These are phyloP conservation scores for Ginglymostoma cirratum DNA, from an alignment of 2,113 vertebrate species.

Conservation along the genomic window DNA sequence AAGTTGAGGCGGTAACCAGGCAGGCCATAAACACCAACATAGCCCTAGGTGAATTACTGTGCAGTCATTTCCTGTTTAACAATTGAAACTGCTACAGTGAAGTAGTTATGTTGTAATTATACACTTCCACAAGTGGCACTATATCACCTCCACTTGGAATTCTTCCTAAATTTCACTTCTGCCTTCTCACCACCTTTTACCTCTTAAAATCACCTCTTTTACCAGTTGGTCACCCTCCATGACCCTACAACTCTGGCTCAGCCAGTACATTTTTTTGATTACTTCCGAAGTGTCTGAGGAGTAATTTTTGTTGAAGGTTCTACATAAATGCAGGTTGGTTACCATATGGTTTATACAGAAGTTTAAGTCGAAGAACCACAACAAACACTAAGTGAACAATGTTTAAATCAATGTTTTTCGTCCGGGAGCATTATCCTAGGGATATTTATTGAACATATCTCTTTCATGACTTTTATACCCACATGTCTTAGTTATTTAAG, in stretches of 20 bases:
- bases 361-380: background rate
- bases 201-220: background rate
- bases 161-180: too few relatives aligned
- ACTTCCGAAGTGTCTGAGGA: background rate
- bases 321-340: background rate
- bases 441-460: background rate
- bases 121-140: background rate
- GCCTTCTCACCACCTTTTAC: background rate
- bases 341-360: background rate
- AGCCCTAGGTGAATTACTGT: background rate
- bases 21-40: background rate
- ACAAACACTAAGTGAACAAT: background rate
- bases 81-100: background rate
- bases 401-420: background rate
- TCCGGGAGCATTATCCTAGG: background rate
- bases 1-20: background rate
- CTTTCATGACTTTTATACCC: background rate
- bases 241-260: background rate
- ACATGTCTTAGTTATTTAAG: background rate
- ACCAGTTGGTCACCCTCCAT: background rate
- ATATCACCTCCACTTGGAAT: background rate
- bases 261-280: background rate
- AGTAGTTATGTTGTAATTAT: background rate
- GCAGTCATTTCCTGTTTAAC: background rate
- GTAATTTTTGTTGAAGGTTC: background rate